Percentiles rank a stretch among this genome's conserved stretches.
phyloP scores from a whole-genome alignment of 2,113 vertebrate species.

The Eidolon helvum region DNA sequence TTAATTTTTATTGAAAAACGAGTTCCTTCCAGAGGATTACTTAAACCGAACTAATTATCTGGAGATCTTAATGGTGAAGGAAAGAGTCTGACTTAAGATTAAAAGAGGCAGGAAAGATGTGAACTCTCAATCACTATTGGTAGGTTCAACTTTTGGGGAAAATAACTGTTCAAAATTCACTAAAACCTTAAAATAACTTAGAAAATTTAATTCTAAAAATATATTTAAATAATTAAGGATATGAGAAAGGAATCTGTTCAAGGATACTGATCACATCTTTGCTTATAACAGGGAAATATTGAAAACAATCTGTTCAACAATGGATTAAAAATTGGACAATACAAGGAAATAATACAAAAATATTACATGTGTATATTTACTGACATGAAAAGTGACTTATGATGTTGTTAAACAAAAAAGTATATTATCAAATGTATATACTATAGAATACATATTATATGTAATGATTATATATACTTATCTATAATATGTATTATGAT shows the following conservation, averaged over 20 bases:
- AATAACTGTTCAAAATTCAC: background rate
- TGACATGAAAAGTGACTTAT: slow-evolving; percentile 29
- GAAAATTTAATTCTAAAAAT: slow-evolving; percentile 44
- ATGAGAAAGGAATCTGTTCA: background rate
- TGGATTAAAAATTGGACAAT: background rate
- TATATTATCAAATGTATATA: background rate
- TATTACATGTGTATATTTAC: background rate
- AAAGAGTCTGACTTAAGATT: background rate
- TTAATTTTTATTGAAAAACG: background rate
- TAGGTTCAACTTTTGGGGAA: background rate
- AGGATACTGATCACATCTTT: background rate
- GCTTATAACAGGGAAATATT: background rate
- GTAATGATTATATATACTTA: background rate
- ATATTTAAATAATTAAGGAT: slow-evolving; percentile 11
- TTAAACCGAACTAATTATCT: background rate
- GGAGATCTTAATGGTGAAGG: background rate
- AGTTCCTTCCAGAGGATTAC: background rate
- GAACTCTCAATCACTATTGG: background rate
- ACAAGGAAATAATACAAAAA: background rate
- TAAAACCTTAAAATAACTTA: slow-evolving; percentile 37
- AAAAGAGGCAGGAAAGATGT: background rate
- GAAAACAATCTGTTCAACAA: background rate
- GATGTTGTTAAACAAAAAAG: background rate
- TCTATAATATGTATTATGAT: background rate
- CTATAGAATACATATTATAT: background rate